Base-by-base conservation (phyloP, 2,113 vertebrate genomes). In the Crotophaga sulcirostris region DNA sequence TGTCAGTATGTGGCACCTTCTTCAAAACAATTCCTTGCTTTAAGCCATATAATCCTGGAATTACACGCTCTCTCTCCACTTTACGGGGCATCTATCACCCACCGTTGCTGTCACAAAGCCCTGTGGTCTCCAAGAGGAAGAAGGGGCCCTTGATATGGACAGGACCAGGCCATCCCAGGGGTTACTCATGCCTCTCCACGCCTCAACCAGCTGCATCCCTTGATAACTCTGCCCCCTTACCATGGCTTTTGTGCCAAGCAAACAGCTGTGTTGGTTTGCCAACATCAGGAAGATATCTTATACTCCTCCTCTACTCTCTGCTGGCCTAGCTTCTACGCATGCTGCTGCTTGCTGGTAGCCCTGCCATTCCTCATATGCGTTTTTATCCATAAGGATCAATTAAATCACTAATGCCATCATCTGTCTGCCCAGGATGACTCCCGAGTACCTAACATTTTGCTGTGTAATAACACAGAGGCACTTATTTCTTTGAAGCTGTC, bases 331-430 rank as follows among this genome's bases (percentile, higher is more conserved):
- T 76, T 82, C 42, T 51, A 49, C 16, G 24, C 4, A 7, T 0
- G 0, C 55, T 1, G 2, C 54, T 73, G 49, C 84, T 81, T 80
- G 23, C 63, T 78, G 49, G 40, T 4, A 1, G 58, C 51, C 51
- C 67, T 85, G 87, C 74, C 10, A 63, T 79, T 85, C 58, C 55
- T 93, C 45, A 9, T 78, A 4, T 7, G 33, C 0, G 0, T 59
- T 95, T 93, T 83, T 88, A 54, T 81, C 79, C 0, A 0, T 42
- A 51, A 94, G 56, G 73, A 73, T 63, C 64, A 94, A 63, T 92
- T 95, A 93, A 95, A 87, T 93, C 40, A 16, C 73, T 94, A 69
- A 89, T 89, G 34, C 70, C 47, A 59, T 89, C 69, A 67, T 94
- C 68, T 85, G 38, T 67, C 70, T 90, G 64, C 62, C 52, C 4